Evolutionary conservation across 2,113 vertebrate genomes (phyloP).

Genomic region (Pelmatolapia mariae): DNA sequence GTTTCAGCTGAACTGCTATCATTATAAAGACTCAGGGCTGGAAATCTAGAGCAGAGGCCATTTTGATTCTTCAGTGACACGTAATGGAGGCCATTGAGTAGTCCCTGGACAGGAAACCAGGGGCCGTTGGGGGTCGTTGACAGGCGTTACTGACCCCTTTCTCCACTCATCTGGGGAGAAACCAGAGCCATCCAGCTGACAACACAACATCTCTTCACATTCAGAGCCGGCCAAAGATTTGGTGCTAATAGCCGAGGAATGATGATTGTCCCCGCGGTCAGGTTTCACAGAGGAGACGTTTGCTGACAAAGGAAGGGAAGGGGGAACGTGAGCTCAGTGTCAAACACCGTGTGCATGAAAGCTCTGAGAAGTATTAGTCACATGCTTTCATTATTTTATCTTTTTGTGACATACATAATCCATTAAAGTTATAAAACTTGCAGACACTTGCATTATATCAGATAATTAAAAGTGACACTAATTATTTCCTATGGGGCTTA

Average conservation of each 20-base stretch:
- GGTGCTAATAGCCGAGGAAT: slow-evolving; percentile 55
- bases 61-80: slow-evolving; percentile 61
- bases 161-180: slow-evolving; percentile 55
- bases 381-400: neutral
- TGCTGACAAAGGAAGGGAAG: slow-evolving; percentile 20
- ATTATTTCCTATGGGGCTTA: neutral
- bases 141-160: slow-evolving; percentile 54
- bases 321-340: neutral
- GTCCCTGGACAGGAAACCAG: slow-evolving; percentile 57
- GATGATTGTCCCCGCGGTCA: slow-evolving; percentile 43
- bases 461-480: neutral
- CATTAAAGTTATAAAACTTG: neutral
- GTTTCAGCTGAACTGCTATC: slow-evolving; percentile 50
- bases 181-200: slow-evolving; percentile 56
- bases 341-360: neutral
- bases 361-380: neutral
- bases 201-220: slow-evolving; percentile 59
- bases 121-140: slow-evolving; percentile 55
- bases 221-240: slow-evolving; percentile 29
- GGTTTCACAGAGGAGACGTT: slow-evolving; percentile 47
- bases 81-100: slow-evolving; percentile 54
- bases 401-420: neutral
- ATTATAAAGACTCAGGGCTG: slow-evolving; percentile 41
- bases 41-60: slow-evolving; percentile 49
- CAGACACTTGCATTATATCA: neutral